Evolutionary conservation across 2,113 vertebrate species (phyloP).

Genomic region (Heliornis fulica): DNA sequence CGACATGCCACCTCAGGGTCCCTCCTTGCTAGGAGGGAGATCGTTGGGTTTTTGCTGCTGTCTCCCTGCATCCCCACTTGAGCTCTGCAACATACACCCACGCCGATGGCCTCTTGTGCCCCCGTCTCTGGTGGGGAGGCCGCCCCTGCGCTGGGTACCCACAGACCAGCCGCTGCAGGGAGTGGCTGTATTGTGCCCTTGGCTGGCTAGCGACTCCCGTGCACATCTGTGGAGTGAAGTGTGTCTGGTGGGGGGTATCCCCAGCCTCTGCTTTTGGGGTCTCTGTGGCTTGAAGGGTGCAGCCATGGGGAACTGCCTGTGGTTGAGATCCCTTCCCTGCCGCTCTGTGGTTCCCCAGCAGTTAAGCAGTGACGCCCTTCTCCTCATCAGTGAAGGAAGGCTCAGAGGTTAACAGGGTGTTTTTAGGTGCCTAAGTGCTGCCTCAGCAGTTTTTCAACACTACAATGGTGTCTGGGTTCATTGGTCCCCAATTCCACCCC

Average conservation of each 20-base stretch:
- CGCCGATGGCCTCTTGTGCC: accelerated
- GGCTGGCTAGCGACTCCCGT: background rate
- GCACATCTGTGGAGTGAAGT: background rate
- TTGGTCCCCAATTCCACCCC: background rate
- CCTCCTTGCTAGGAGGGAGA: background rate
- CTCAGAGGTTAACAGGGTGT: constrained; percentile 24
- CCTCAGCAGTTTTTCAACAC: background rate
- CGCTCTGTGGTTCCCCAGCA: background rate
- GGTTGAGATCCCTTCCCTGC: background rate
- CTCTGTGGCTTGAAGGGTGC: background rate
- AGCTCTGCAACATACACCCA: background rate
- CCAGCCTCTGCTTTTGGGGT: background rate
- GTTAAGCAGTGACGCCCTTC: background rate
- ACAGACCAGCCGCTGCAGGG: background rate
- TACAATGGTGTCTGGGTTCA: background rate
- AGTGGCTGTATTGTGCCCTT: background rate
- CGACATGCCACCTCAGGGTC: accelerated
- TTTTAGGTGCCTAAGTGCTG: background rate
- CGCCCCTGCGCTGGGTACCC: background rate
- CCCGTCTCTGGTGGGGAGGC: background rate
- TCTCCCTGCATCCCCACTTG: background rate
- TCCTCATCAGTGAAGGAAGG: background rate
- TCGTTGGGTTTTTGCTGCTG: background rate
- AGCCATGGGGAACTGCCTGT: background rate
- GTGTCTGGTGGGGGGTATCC: background rate